Conservation (phyloP, 2,888 invertebrate species). For the Agonopterix subpropinquella region DNA sequence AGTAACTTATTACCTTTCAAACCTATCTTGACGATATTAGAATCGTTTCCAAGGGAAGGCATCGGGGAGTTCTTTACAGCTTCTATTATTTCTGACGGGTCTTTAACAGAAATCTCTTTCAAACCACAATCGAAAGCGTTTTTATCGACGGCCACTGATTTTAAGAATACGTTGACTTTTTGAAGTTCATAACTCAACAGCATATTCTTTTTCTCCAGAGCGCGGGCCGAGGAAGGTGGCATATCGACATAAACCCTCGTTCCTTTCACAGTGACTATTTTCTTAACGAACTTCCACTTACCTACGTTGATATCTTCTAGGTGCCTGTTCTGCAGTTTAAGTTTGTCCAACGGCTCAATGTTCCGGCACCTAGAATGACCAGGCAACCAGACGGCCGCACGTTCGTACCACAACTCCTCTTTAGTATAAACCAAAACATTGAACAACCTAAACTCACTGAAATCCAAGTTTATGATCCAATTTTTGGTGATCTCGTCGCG, state of each 20-base stretch:
- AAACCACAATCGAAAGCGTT: constrained; percentile 53
- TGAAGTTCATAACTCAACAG: constrained; percentile 58
- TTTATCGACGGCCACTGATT: constrained; percentile 58
- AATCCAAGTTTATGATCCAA: constrained; percentile 53
- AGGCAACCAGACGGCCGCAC: constrained; percentile 62
- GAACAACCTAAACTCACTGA: constrained; percentile 38
- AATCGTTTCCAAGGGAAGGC: constrained; percentile 37
- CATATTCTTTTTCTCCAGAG: constrained; percentile 50
- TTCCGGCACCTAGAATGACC: constrained; percentile 47
- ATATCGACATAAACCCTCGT: constrained; percentile 61
- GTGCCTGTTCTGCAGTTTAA: constrained; percentile 50
- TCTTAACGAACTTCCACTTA: constrained; percentile 63
- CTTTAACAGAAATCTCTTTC: constrained; percentile 25
- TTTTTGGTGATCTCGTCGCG: constrained; percentile 40
- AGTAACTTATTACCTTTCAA: constrained; percentile 42
- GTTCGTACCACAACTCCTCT: constrained; percentile 61
- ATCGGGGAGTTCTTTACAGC: constrained; percentile 35
- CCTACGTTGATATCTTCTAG: constrained; percentile 42
- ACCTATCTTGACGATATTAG: constrained; percentile 40
- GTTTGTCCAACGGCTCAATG: constrained; percentile 49
- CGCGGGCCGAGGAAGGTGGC: constrained; percentile 55
- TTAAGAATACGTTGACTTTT: constrained; percentile 56
- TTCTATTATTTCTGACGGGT: constrained; percentile 20
- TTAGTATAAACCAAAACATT: constrained; percentile 53
- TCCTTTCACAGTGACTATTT: constrained; percentile 47